These are phyloP conservation scores for Coptotermes formosanus DNA, from an alignment of 1,140 invertebrate genomes.

Conservation along the genomic window DNA sequence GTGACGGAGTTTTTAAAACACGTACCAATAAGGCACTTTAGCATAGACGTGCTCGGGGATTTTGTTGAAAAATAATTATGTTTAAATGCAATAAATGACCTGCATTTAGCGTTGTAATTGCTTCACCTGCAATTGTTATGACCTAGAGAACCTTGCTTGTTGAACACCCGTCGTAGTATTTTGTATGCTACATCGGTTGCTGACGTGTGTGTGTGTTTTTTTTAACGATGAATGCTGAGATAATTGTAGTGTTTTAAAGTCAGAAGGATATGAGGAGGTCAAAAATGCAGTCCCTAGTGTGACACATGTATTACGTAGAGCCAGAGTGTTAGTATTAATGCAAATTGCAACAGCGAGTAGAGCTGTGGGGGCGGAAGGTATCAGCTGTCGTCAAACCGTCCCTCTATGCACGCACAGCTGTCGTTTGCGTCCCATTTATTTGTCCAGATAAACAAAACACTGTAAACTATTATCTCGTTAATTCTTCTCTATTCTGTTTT, in stretches of 20 bases:
- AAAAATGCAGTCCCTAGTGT: not conserved
- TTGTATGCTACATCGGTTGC: too few species aligned
- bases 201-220: too few species aligned
- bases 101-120: too few species aligned
- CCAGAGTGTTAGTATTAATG: not conserved
- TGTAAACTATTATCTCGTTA: not conserved
- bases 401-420: not conserved
- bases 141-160: too few species aligned
- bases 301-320: not conserved
- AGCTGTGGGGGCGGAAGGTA: not conserved
- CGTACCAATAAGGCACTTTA: too few species aligned
- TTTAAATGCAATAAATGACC: too few species aligned
- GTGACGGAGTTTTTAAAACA: too few species aligned
- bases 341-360: slow-evolving; percentile 33
- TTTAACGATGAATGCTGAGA: not conserved
- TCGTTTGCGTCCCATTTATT: not conserved
- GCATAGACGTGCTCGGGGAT: too few species aligned
- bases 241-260: not conserved
- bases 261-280: not conserved
- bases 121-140: too few species aligned
- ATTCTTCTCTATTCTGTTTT: not conserved
- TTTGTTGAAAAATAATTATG: too few species aligned
- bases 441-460: not conserved
- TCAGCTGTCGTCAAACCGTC: not conserved
- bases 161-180: too few species aligned